Evolutionary conservation across 2,113 vertebrate species (phyloP), one percentile per base, ranked within the genome.

Genomic region (Orycteropus afer): DNA sequence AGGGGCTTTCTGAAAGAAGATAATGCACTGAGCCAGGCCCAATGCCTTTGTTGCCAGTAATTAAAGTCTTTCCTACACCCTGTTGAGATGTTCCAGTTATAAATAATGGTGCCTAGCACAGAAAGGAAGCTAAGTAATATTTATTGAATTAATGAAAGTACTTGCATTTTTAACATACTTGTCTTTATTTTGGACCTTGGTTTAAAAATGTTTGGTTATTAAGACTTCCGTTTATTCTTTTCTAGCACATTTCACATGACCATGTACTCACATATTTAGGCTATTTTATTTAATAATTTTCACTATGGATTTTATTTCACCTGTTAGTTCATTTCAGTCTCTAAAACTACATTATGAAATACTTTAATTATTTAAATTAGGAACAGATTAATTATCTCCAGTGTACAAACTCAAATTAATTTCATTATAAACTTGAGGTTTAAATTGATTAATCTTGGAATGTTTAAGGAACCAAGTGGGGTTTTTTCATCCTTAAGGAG

Each of bases 351-450:
- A 32, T 91, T 93, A 86, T 93, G 90, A 95, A 96, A 94, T 92
- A 91, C n/a, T 76, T 96, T 91, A 94, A 96, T 95, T 96, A 96
- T 97, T 97, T 96, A 97, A 92, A 97, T 97, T 94, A 91, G 89
- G 82, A 96, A 87, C 87, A 88, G 90, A 90, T 97, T 95, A 83
- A 95, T 98, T 97, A 86, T 97, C 96, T 96, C 93, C 42, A 85
- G 82, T 90, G 86, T 87, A 96, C 67, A 95, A 93, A 96, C 67
- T 92, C 91, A 93, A 86, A 90, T 97, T 93, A 97, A 96, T 97
- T 97, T 97, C 59, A 94, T 96, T 96, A 89, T 91, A 96, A 97
- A 93, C 80, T 42, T 47, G 45, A 95, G 73, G 77, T 97, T 96
- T 95, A 96, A 92, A 92, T 91, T 87, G 96, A 96, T 97, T 96